phyloP scores from a whole-genome alignment of 2,797 vertebrate genomes.

The Microctenopoma stevenorrisi region DNA sequence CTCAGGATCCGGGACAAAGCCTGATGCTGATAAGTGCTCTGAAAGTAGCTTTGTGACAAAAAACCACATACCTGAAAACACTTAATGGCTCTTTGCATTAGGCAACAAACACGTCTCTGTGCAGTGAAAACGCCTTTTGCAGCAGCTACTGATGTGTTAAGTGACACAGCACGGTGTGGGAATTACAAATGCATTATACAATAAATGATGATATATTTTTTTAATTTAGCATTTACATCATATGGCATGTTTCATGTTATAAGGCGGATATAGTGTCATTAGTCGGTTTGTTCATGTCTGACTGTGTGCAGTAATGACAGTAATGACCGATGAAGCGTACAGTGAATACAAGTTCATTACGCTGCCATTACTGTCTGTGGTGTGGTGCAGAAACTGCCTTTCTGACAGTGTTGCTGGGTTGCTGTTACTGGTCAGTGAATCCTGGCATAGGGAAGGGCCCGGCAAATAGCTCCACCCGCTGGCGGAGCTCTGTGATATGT shows the following conservation, averaged over 20 bases:
- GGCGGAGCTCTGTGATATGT: constrained; percentile 79
- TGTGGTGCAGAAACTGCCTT: not conserved
- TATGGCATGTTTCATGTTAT: not conserved
- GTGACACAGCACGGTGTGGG: not conserved
- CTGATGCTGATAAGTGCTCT: constrained; percentile 16
- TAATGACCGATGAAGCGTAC: not conserved
- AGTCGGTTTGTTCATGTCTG: not conserved
- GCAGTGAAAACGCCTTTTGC: not conserved
- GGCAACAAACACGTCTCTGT: not conserved
- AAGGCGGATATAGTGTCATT: not conserved
- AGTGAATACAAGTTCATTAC: not conserved
- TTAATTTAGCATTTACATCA: not conserved
- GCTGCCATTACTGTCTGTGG: not conserved
- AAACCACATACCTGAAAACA: constrained; percentile 25
- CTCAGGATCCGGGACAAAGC: constrained; percentile 31
- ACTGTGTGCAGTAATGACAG: not conserved
- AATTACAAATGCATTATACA: no score
- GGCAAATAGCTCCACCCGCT: constrained; percentile 87
- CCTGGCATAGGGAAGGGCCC: constrained; percentile 91
- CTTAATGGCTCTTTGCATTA: not conserved
- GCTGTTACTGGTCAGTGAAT: constrained; percentile 74
- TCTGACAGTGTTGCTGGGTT: not conserved
- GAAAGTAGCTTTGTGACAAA: constrained; percentile 29
- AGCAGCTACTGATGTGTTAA: not conserved
- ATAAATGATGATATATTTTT: not conserved